A percentile compares a stretch with the other conserved stretches of the same genome.
Conservation (phyloP, 64 coral and sea anemone genomes). For the Montipora sp. region DNA sequence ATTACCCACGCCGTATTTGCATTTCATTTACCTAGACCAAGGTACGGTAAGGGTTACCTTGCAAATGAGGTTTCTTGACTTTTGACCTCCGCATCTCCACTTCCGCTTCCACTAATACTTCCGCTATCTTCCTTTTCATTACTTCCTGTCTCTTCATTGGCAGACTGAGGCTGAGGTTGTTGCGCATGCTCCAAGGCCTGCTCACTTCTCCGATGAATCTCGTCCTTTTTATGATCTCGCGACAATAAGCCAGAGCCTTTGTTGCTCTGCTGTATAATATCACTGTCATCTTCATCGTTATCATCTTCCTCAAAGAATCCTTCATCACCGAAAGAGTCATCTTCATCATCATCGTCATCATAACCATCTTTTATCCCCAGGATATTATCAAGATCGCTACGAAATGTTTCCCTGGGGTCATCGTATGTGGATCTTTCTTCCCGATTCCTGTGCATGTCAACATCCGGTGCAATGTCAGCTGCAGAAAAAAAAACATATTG, state of each 20-base stretch:
- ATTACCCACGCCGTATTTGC: too few species aligned
- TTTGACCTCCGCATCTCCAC: constrained; percentile 11
- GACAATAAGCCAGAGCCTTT: neutral
- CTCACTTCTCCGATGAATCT: neutral
- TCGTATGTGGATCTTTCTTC: neutral
- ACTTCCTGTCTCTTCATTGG: neutral
- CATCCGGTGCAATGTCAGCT: constrained; percentile 6
- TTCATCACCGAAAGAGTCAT: neutral
- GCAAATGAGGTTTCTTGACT: neutral
- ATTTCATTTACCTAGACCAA: too few species aligned
- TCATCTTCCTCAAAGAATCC: constrained; percentile 12
- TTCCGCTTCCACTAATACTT: constrained; percentile 16
- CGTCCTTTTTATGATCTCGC: constrained; percentile 1
- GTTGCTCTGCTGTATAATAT: neutral
- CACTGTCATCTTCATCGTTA: neutral
- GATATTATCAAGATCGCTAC: neutral
- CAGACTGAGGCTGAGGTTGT: neutral
- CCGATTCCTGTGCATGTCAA: neutral
- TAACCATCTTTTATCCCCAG: neutral
- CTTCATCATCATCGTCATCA: neutral
- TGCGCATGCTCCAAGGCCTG: neutral
- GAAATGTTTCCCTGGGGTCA: neutral
- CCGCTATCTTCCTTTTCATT: neutral
- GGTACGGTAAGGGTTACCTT: neutral
- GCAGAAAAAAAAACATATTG: neutral